Percentiles rank a stretch among this genome's conserved stretches.
Evolutionary conservation across 2,888 invertebrate species (phyloP).

Genomic region (Zootermopsis nevadensis): DNA sequence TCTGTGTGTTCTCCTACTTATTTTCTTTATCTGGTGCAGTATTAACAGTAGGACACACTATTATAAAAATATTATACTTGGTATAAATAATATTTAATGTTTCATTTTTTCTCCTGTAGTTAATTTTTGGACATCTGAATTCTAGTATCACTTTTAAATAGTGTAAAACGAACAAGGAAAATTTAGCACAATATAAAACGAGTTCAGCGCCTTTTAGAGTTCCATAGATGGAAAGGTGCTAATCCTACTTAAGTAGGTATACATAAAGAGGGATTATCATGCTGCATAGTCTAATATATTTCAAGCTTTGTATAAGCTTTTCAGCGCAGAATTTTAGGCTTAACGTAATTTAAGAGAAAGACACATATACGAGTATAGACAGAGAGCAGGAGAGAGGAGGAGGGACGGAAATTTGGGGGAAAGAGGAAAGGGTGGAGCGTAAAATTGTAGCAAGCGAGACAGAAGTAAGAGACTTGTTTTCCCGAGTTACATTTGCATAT

Average conservation of each 20-base stretch:
- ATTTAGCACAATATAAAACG: constrained; percentile 22
- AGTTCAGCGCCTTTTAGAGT: neutral
- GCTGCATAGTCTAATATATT: constrained; percentile 32
- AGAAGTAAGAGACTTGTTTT: constrained; percentile 27
- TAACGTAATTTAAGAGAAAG: constrained; percentile 19
- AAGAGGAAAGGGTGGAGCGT: constrained; percentile 8
- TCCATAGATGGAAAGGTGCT: constrained; percentile 32
- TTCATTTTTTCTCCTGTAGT: neutral
- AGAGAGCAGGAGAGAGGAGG: neutral
- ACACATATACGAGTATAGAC: neutral
- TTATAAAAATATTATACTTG: too few species aligned
- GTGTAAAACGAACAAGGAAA: constrained; percentile 18
- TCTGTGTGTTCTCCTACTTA: too few species aligned
- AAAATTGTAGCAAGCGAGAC: constrained; percentile 12
- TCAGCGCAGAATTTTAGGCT: constrained; percentile 33
- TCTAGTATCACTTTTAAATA: constrained; percentile 34
- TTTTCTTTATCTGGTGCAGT: too few species aligned
- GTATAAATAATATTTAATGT: too few species aligned
- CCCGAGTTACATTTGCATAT: constrained; percentile 47
- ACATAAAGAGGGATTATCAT: constrained; percentile 28
- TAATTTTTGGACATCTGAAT: neutral
- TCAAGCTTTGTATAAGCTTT: constrained; percentile 41
- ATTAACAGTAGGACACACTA: too few species aligned
- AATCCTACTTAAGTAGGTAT: constrained; percentile 36
- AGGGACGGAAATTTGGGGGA: constrained; percentile 29